phyloP scores from a whole-genome alignment of 2,113 vertebrate species.

The Rattus rattus region DNA sequence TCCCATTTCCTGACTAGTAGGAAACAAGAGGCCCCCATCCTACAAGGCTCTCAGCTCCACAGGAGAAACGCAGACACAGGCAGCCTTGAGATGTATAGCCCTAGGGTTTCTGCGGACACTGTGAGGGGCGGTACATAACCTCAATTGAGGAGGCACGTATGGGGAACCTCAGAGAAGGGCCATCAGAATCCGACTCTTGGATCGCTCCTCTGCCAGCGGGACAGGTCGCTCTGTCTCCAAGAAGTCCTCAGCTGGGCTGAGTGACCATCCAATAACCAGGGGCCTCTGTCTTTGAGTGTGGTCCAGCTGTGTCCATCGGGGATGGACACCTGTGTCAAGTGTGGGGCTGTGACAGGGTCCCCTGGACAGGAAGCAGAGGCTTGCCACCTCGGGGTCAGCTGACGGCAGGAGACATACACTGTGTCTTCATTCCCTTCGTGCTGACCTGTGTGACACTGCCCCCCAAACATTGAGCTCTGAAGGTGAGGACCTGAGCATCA shows the following conservation, averaged over 20 bases:
- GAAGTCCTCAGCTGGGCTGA: not conserved
- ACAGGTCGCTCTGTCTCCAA: not conserved
- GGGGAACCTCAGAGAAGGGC: not conserved
- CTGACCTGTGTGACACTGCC: no score
- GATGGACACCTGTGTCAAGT: not conserved
- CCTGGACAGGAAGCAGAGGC: no score
- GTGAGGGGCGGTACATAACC: fast-evolving
- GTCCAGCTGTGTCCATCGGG: not conserved
- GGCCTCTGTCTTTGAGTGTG: not conserved
- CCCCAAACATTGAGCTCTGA: no score
- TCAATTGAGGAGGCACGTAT: slow-evolving; percentile 3
- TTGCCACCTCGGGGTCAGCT: not conserved
- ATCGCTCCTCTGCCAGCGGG: not conserved
- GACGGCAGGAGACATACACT: not conserved
- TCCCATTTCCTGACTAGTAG: not conserved
- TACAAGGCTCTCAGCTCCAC: not conserved
- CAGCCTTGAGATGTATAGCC: not conserved
- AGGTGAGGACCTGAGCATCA: no score
- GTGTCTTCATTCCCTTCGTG: no score
- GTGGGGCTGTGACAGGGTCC: not conserved
- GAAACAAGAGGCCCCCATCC: not conserved
- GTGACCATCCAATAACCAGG: not conserved
- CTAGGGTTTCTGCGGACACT: not conserved
- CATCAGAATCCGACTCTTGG: not conserved
- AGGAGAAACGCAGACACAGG: not conserved